These are phyloP conservation scores for Rhopilema esculentum DNA, from an alignment of 30 jellyfish, hydroid and myxozoan genomes.

Conservation along the genomic window DNA sequence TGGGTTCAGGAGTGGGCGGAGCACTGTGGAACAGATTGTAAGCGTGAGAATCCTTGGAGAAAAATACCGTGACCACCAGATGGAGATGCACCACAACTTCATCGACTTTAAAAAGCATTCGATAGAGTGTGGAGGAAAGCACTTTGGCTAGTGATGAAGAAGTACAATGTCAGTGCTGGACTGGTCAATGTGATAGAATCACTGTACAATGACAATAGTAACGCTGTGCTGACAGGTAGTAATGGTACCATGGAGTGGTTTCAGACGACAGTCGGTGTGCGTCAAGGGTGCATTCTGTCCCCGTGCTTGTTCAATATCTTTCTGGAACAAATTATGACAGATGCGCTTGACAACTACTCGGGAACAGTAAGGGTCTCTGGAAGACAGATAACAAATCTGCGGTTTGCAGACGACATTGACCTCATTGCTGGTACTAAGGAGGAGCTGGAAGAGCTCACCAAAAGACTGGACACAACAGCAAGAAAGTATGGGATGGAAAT, in stretches of 20 bases:
- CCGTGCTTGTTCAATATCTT: constrained; percentile 63
- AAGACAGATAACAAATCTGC: constrained; percentile 41
- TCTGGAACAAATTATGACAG: constrained; percentile 58
- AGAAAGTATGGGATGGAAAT: constrained; percentile 62
- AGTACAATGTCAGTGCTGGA: constrained; percentile 40
- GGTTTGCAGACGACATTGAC: constrained; percentile 64
- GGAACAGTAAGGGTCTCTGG: constrained; percentile 51
- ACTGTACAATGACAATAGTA: constrained; percentile 47
- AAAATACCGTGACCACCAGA: constrained; percentile 55
- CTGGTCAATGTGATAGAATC: constrained; percentile 61
- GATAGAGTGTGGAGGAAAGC: constrained; percentile 54
- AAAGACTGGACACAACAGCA: constrained; percentile 34
- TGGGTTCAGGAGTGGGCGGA: constrained; percentile 67
- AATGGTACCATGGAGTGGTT: constrained; percentile 43
- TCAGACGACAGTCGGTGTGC: constrained; percentile 54
- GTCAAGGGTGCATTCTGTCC: constrained; percentile 63
- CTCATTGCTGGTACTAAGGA: constrained; percentile 28
- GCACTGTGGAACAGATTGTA: constrained; percentile 53
- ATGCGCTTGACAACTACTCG: constrained; percentile 32
- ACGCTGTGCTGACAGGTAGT: constrained; percentile 14
- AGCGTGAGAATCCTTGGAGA: constrained; percentile 53
- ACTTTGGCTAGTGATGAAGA: constrained; percentile 52
- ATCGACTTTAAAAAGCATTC: constrained; percentile 62
- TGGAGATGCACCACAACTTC: constrained; percentile 52
- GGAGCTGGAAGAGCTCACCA: constrained; percentile 50